phyloP scores from a whole-genome alignment of 1,140 invertebrate species.

The roundworm (Caenorhabditis elegans) region WBcel235 BX284603.4:4291501-4292000 shows the following conservation, averaged over 20 bases:
- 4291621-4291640: no score
- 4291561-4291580: no score
- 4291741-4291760: not conserved
- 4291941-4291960: conserved; percentile 83
- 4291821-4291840: no score
- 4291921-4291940: conserved; percentile 77
- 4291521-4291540: not conserved
- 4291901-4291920: conserved; percentile 84
- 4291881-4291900: conserved; percentile 71
- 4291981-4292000: conserved; percentile 87
- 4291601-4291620: no score
- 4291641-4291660: no score
- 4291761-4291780: not conserved
- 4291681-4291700: not conserved
- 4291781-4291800: not conserved
- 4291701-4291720: no score
- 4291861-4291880: not conserved
- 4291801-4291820: no score
- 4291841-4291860: not conserved
- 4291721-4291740: not conserved
- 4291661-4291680: not conserved
- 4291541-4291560: no score
- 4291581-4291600: no score
- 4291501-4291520: not conserved
- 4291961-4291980: conserved; percentile 91